Evolutionary conservation across 2,113 vertebrate species (phyloP), one percentile per base, ranked within the genome.

Genomic region (Aramus guarauna): DNA sequence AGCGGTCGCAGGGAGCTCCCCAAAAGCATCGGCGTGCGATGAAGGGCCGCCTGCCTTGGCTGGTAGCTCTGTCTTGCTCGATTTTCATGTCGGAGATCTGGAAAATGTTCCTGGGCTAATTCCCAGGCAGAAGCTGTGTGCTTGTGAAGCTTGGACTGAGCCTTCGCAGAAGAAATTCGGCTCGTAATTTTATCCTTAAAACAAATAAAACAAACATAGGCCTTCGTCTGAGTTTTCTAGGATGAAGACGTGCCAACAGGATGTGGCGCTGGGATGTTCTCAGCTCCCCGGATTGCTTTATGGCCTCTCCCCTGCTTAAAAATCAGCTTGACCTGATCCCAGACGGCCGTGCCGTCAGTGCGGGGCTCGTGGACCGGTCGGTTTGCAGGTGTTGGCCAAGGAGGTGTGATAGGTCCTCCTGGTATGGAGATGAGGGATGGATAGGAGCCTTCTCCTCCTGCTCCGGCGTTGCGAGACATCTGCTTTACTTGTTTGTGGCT

Each of bases 401-500:
- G 67, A 84, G 77, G 56, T 76, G 63, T 56, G 89, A 89, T 94
- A 43, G 76, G 90, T 83, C 23, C 93, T 83, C 10, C 60, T 60
- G 91, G 84, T 39, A 32, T 55, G 89, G 92, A 95, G 96, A 94
- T 93, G 93, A 78, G 52, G 85, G 56, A 23, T 5, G 43, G 88
- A 86, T 91, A 92, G 95, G 67, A 92, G 83, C 94, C 64, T 80
- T 86, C 88, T 80, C 37, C 90, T 88, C 82, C 91, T 5, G 79
- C 94, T 76, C 76, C 0, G n/a, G 45, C 52, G 0, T 90, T 58
- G 92, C 90, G 4, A 91, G 90, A 86, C 92, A 86, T 96, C 85
- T 92, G 96, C 95, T 64, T 9, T 52, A 55, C 95, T 96, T 75
- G 92, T 94, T 96, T 96, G 91, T 32, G 96, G 96, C 91, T 96